Evolutionary conservation across 2,888 invertebrate species (phyloP), one percentile per base, ranked within the genome.

Genomic region (Apamea anceps): DNA sequence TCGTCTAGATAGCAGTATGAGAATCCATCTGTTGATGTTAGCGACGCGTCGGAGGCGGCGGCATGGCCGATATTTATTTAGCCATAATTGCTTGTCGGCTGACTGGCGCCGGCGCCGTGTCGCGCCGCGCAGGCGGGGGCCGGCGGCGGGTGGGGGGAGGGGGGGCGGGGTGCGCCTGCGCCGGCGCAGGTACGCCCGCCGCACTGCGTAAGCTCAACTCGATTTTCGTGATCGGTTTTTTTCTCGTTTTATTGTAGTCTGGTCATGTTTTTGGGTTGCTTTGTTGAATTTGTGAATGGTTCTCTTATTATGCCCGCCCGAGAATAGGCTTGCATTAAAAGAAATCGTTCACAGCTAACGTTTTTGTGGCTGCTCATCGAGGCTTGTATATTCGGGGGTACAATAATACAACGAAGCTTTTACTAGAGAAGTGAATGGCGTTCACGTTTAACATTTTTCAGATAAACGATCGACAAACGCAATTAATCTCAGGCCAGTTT

Each of bases 11-110:
- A 94, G 86, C 91, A 93, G 90, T 91, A 92, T 92, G 91, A 92
- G 94, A 93, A 94, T 95, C 93, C 96, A 95, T 96, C 95, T 96
- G 96, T 93, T 93, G 94, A 93, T 94, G 93, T 90, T 91, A 93
- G 93, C 94, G 95, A 89, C 93, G 93, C 94, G 94, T 93, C 93
- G 94, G 93, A 91, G 94, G 94, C 94, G 95, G 94, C 94, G 95
- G 96, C 95, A 93, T 94, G 95, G 94, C 94, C 95, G 96, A 96
- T 96, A 96, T 96, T 96, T 96, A 96, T 96, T 96, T 96, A 96
- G 96, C 96, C 96, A 96, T 96, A 96, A 96, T 96, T 96, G 96
- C 96, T 96, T 95, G 96, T 95, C 96, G 96, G 96, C 95, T 93
- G 95, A 90, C 94, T 96, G 96, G 96, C 96, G 96, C 96, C 96